These are phyloP conservation scores for Actinopyga echinites DNA, from an alignment of 53 echinoderm and acorn worm genomes.

Conservation along the genomic window DNA sequence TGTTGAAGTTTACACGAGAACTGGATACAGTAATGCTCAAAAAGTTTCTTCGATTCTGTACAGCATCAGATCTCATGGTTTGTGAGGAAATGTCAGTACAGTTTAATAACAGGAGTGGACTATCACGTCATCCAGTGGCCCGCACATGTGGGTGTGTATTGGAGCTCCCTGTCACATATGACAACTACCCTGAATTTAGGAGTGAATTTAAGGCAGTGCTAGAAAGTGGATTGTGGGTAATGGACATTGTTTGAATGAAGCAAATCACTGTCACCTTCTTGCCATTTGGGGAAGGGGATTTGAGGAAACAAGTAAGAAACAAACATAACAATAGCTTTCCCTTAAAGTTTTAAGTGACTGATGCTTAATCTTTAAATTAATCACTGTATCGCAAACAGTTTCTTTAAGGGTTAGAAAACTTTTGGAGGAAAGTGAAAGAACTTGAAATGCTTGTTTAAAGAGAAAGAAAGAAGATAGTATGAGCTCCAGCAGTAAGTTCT, in stretches of 20 bases:
- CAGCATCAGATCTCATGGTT: constrained; percentile 41
- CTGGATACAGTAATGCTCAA: not conserved
- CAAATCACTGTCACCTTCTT: too few species aligned
- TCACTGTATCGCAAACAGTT: too few species aligned
- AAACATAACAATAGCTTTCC: too few species aligned
- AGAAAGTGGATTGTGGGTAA: constrained; percentile 51
- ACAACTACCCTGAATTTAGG: constrained; percentile 57
- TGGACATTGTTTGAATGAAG: constrained; percentile 55
- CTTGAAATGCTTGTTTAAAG: too few species aligned
- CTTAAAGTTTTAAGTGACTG: not conserved
- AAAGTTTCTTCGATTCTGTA: constrained; percentile 46
- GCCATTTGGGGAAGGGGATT: too few species aligned
- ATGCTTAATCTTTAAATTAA: not conserved
- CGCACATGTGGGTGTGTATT: constrained; percentile 57
- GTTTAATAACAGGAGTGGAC: constrained; percentile 31
- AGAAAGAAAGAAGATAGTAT: too few species aligned
- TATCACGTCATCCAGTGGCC: constrained; percentile 53
- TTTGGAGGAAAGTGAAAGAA: too few species aligned
- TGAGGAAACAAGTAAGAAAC: too few species aligned
- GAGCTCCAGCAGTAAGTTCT: too few species aligned
- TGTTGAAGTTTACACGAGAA: not conserved
- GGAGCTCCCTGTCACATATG: constrained; percentile 41
- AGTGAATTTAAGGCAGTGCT: constrained; percentile 57
- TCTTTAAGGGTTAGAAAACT: too few species aligned
- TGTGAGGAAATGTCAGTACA: constrained; percentile 32